Evolutionary conservation across 2,888 invertebrate species (phyloP), one percentile per base, ranked within the genome.

Genomic region (Stenichneumon culpator): DNA sequence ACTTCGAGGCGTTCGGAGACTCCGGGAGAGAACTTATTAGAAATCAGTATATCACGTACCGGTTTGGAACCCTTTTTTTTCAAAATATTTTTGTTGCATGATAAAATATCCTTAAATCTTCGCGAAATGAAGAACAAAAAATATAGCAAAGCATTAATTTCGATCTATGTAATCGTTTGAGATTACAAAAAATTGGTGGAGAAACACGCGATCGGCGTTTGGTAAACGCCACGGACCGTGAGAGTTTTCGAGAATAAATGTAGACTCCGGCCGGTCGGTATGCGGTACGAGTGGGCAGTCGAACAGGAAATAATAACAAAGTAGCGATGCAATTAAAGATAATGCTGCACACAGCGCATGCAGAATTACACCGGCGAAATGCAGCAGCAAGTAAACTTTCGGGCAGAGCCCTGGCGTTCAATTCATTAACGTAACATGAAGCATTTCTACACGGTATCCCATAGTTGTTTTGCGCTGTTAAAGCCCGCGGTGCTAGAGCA

Each of bases 381-480:
- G 22, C 75, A 81, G 75, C 63, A 22, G 39, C 72, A 86, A 81
- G 82, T 87, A 70, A 87, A 87, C 86, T 86, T 86, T 84, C 73
- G 68, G 73, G 70, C 57, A 74, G 70, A 79, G 60, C 5, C 72
- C 65, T 69, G 22, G 77, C 84, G 86, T 86, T 87, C 89, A 86
- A 89, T 87, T 89, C 86, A 88, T 89, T 89, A 89, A 89, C 85
- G 86, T 83, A 87, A 88, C 88, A 88, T 81, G 86, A 80, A 74
- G 79, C 86, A 86, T 88, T 88, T 82, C 87, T 79, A 79, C 74
- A 65, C 72, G 68, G 77, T 52, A 63, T 67, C 39, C 22, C 70
- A 44, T 25, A 39, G 60, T 52, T 52, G 50, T 78, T 77, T 73
- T 52, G 60, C 72, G 25, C 28, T 50, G 63, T 68, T 65, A 39